Base-by-base conservation (phyloP, 2,113 vertebrate species). In the Nycticorax nycticorax region DNA sequence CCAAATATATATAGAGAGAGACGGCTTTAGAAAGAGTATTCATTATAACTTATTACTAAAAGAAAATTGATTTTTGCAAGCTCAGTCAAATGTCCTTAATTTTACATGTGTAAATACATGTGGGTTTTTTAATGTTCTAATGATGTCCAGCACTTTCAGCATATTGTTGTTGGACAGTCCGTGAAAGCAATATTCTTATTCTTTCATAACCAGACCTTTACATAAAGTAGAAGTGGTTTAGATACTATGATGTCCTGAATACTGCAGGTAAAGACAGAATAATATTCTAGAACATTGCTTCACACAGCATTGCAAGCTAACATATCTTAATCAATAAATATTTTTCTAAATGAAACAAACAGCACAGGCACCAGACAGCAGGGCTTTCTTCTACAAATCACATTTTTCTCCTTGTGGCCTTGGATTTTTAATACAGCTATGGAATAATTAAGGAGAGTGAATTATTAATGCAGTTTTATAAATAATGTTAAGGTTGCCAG, bases 361-460 rank as follows among this genome's bases (percentile, higher is more conserved):
- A 28, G 10, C 24, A 39, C 11, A 67, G 47, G 16, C 23, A 69
- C 12, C 24, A 84, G 35, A 19, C 28, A 85, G 63, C 68, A 88
- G 50, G 69, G 43, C 21, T 94, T 74, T 72, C 74, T 96, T 93
- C 52, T 90, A 22, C 24, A 85, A 52, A 91, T 93, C 60, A 10
- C 11, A 4, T 68, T 94, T 94, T 94, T 75, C 47, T 94, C 45
- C 32, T 76, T 73, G 37, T 78, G 17, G 47, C 77, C 60, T 89
- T 92, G 57, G 62, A 43, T 92, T 95, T 96, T 92, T 89, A 89
- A 89, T 92, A 71, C 13, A 90, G 69, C 68, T 48, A 10, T 73
- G 64, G 33, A 76, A 96, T 94, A 96, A 93, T 93, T 93, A 96
- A 97, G 26, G 83, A 69, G 68, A 96, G 89, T 93, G 37, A 37